Conservation (phyloP, 2,797 vertebrate genomes). For the Erethizon dorsatum region DNA sequence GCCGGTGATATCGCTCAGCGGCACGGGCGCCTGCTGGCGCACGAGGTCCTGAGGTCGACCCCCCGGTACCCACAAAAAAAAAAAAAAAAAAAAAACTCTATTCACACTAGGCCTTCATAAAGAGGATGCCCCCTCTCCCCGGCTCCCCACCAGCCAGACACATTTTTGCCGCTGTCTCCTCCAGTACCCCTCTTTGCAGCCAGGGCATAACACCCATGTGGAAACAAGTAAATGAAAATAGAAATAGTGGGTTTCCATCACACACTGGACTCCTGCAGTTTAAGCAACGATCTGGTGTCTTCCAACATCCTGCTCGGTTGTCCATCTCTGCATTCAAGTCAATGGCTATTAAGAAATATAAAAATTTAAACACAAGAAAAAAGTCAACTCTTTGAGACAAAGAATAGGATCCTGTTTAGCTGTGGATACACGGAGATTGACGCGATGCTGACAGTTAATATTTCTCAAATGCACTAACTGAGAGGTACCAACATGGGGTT, state of each 20-base stretch:
- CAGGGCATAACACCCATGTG: neutral
- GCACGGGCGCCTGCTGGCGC: no score
- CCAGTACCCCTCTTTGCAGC: neutral
- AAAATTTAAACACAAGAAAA: neutral
- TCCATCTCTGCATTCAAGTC: neutral
- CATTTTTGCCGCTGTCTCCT: neutral
- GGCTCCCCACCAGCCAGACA: neutral
- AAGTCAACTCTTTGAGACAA: neutral
- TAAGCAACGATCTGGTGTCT: neutral
- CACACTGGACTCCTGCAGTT: neutral
- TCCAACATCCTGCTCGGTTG: neutral
- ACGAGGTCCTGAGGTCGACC: no score
- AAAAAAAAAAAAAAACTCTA: no score
- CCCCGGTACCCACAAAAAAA: no score
- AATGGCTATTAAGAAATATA: neutral
- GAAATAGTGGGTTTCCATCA: neutral
- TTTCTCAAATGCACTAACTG: constrained; percentile 46
- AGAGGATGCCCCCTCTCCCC: accelerated
- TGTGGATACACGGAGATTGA: neutral
- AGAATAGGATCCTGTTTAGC: neutral
- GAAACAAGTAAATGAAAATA: neutral
- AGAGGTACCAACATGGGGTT: neutral
- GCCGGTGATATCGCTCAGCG: no score
- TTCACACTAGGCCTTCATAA: neutral
- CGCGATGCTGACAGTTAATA: neutral